phyloP scores from a whole-genome alignment of 2,888 invertebrate genomes.

The Polydrusus cervinus region DNA sequence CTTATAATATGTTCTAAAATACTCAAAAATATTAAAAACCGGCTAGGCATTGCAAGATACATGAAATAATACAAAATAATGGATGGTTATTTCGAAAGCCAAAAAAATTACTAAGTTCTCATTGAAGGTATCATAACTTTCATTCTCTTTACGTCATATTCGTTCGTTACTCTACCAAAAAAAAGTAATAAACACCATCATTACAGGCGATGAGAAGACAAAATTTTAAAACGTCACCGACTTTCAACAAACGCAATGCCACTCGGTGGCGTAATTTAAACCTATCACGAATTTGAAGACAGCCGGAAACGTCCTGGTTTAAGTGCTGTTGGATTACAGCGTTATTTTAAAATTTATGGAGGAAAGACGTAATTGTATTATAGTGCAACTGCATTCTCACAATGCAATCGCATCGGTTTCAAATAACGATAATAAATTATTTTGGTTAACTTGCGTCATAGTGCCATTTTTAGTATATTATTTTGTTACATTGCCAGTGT shows the following conservation, averaged over 20 bases:
- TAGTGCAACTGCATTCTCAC: slow-evolving; percentile 20
- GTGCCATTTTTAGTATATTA: background rate
- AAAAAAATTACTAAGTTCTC: no score
- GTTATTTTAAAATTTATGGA: slow-evolving; percentile 25
- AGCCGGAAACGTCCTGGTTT: slow-evolving; percentile 16
- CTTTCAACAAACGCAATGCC: slow-evolving; percentile 10
- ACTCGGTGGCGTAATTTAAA: slow-evolving; percentile 19
- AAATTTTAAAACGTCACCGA: slow-evolving; percentile 11
- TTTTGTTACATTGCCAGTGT: background rate
- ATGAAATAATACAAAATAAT: no score
- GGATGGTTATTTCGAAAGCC: no score
- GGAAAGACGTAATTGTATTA: slow-evolving; percentile 19
- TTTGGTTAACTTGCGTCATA: background rate
- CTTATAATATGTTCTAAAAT: no score
- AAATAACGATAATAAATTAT: slow-evolving; percentile 14
- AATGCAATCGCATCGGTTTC: slow-evolving; percentile 1
- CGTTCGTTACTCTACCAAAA: background rate
- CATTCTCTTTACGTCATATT: background rate
- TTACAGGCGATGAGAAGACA: slow-evolving; percentile 16
- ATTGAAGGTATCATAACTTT: background rate
- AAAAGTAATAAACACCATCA: slow-evolving; percentile 1
- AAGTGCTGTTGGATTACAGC: slow-evolving; percentile 10
- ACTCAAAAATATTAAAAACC: no score
- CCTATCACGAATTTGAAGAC: slow-evolving; percentile 23
- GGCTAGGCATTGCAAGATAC: no score